Base-by-base conservation (phyloP, 2,797 vertebrate genomes). In the Nyctalus aviator region DNA sequence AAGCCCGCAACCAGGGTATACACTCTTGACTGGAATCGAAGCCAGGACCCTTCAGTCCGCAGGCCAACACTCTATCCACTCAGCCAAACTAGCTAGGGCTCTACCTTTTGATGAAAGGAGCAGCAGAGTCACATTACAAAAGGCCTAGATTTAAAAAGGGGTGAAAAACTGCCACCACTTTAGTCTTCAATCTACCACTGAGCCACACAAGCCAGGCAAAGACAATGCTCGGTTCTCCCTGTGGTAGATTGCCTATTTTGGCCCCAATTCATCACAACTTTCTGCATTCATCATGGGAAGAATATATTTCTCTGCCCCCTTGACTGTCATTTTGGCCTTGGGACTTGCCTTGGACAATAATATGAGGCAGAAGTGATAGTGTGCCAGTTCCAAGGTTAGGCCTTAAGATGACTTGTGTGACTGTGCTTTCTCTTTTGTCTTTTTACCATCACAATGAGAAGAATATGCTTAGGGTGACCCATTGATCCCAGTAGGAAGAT, bases 341-440 rank as follows among this genome's bases (percentile, higher is more conserved):
- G 57, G 57, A 27, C 57, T 59, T 59, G 57, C 25, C 25, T 59
- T 59, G 57, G 57, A 5, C 57, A 59, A 27, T 27, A 27, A 27
- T 27, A 59, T 59, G 57, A 59, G 11, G 57, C 55, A 25, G 23
- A 57, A 57, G 55, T 12, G 64, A 78, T 18, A 78, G 7, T 41
- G 8, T 68, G 9, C 44, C 44, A 41, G 27, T 64, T 86, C 59
- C 17, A 91, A 27, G 21, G 69, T 59, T 66, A 73, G 48, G 32
- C 72, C 20, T 66, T 69, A 37, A 48, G 14, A 81, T 44, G 66
- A 48, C 17, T 66, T 59, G 25, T 79, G 21, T 59, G 2, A 44
- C 93, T 86, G 37, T 86, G 57, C 30, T 73, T 93, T 88, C 50
- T 81, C 23, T 88, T 69, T 93, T 69, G 2, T 69, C 30, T 59